Conservation (phyloP, 2,797 vertebrate genomes). For the Capromys pilorides region DNA sequence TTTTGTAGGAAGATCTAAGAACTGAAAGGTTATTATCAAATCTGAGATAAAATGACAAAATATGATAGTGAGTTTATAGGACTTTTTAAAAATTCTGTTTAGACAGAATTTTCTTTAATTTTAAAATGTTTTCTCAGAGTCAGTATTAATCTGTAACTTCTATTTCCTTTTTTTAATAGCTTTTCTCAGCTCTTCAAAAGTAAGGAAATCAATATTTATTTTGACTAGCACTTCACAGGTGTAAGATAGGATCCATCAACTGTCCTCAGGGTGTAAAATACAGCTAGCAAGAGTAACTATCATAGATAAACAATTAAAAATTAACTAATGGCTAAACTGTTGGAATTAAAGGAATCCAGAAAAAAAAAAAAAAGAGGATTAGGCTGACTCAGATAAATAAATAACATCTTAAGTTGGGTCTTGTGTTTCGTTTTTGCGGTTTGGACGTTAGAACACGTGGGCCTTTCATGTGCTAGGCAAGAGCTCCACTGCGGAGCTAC, state of each 20-base stretch:
- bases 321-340: neutral
- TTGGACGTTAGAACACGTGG: neutral
- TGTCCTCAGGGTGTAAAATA: neutral
- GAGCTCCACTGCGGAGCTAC: neutral
- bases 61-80: neutral
- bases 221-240: neutral
- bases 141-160: neutral
- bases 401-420: neutral
- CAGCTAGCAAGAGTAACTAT: neutral
- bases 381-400: neutral
- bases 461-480: neutral
- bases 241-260: neutral
- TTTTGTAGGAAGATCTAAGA: slow-evolving; percentile 8
- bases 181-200: neutral
- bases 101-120: neutral
- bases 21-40: neutral
- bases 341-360: slow-evolving; percentile 19
- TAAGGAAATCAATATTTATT: neutral
- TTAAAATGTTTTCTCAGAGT: slow-evolving; percentile 25
- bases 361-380: neutral
- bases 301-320: slow-evolving; percentile 2
- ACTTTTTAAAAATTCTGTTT: neutral
- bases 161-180: neutral
- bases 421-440: neutral
- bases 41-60: neutral